Conservation (phyloP, 1,140 invertebrate genomes). For the Bombus sibiricus region DNA sequence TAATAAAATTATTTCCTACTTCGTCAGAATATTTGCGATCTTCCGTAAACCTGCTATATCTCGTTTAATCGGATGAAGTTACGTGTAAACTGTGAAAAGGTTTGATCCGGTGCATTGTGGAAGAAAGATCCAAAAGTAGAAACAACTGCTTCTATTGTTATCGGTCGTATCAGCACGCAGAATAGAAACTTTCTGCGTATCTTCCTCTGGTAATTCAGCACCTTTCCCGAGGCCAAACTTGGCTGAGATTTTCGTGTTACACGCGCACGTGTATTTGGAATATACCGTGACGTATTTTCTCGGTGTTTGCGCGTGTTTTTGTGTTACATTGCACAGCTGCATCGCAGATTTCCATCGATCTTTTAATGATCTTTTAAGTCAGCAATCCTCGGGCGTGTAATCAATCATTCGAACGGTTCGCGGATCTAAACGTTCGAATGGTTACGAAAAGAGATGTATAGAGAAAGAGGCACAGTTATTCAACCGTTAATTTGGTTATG, state of each 20-base stretch:
- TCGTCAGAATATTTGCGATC: no score
- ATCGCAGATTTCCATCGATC: constrained; percentile 13
- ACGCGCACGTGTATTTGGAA: not conserved
- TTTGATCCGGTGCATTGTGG: not conserved
- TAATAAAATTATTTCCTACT: no score
- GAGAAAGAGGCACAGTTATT: constrained; percentile 14
- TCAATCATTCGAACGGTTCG: constrained; percentile 9
- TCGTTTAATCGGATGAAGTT: no score
- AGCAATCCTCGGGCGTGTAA: constrained; percentile 2
- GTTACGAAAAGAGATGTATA: not conserved
- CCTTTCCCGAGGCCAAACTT: constrained; percentile 4
- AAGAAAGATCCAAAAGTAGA: not conserved
- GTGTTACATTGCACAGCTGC: constrained; percentile 21
- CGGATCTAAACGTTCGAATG: not conserved
- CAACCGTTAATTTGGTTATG: constrained; percentile 25
- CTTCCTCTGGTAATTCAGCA: not conserved
- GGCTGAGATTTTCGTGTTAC: constrained; percentile 1
- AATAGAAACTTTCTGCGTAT: not conserved
- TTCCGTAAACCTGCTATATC: no score
- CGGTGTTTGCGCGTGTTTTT: not conserved
- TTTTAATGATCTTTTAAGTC: not conserved
- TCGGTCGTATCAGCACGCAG: not conserved
- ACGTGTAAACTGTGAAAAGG: no score
- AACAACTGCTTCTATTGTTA: constrained; percentile 2
- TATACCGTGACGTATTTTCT: not conserved